Conservation (phyloP, 1,140 invertebrate species). For the Panagrolaimus sp. region DNA sequence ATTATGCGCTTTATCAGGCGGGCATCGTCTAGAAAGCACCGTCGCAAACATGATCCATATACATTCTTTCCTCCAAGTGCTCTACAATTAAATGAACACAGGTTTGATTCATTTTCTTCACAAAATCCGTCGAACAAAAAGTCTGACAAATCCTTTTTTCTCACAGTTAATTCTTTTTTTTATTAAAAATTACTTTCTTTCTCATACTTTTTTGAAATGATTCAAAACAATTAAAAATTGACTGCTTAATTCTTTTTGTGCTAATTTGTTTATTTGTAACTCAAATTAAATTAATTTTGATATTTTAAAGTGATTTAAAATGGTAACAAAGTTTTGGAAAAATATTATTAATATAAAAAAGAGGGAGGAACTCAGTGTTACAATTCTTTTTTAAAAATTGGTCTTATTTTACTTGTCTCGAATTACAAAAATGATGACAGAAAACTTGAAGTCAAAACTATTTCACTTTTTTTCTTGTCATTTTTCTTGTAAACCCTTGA, state of each 20-base stretch:
- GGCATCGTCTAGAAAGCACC: neutral
- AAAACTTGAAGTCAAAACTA: no score
- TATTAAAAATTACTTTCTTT: neutral
- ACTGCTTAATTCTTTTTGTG: neutral
- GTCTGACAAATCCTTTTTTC: no score
- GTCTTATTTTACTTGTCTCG: no score
- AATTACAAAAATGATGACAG: no score
- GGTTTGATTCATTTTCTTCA: neutral
- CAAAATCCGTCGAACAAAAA: no score
- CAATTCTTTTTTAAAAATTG: no score
- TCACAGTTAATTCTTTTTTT: neutral
- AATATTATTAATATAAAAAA: no score
- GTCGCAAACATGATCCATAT: conserved; percentile 14
- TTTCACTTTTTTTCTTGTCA: no score
- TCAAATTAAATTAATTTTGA: neutral
- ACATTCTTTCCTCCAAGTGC: neutral
- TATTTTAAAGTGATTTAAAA: no score
- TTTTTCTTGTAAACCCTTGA: no score
- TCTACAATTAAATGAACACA: conserved; percentile 2
- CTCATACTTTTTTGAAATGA: neutral
- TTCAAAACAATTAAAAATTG: neutral
- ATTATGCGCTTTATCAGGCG: conserved; percentile 13
- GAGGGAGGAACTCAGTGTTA: no score
- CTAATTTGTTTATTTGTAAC: neutral
- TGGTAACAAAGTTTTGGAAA: no score